phyloP scores from a whole-genome alignment of 2,797 vertebrate genomes.

The Eulemur rubriventer region DNA sequence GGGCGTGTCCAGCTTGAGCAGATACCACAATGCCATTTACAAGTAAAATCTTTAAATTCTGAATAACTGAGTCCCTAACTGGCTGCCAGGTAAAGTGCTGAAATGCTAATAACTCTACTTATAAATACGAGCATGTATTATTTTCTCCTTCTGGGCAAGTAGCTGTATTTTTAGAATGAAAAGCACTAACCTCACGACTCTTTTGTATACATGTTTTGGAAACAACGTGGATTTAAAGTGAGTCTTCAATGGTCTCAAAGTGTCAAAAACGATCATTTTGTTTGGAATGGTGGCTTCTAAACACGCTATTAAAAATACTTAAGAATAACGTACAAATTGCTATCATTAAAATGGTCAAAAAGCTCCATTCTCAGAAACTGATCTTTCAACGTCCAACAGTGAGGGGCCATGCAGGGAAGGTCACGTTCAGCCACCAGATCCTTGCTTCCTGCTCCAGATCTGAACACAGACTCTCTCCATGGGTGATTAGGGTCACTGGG shows the following conservation, averaged over 20 bases:
- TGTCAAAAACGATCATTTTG: neutral
- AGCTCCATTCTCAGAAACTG: neutral
- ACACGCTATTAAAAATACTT: neutral
- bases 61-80: neutral
- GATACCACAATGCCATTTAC: neutral
- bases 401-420: rapidly evolving
- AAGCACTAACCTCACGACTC: neutral
- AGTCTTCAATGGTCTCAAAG: neutral
- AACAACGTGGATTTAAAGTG: neutral
- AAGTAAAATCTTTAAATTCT: neutral
- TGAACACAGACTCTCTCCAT: rapidly evolving
- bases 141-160: slow-evolving; percentile 19
- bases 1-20: neutral
- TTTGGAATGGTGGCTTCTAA: neutral
- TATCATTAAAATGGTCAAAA: neutral
- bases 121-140: neutral
- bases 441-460: neutral
- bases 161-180: slow-evolving; percentile 37
- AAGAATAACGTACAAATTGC: neutral
- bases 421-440: too few relatives aligned
- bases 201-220: neutral
- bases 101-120: neutral
- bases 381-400: neutral
- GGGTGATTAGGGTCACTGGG: neutral
- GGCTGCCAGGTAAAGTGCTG: neutral